These are phyloP conservation scores for Sthenelais limicola DNA, from an alignment of 2,888 invertebrate genomes.

Conservation along the genomic window DNA sequence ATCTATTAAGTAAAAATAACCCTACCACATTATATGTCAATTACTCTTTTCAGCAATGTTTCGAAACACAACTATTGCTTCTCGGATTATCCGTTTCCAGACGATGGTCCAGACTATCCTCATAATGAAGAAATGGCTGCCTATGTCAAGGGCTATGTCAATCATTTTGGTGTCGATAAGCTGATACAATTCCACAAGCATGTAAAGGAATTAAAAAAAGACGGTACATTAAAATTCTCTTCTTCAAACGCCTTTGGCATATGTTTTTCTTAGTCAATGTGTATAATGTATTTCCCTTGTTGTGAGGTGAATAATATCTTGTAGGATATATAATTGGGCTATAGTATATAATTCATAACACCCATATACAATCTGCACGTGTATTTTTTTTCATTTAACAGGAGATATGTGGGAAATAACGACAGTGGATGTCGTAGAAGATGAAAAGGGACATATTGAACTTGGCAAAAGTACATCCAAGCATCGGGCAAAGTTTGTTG, in stretches of 20 bases:
- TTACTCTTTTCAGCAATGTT: slow-evolving; percentile 61
- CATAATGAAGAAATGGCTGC: slow-evolving; percentile 65
- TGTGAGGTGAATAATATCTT: background rate
- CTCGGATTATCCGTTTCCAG: slow-evolving; percentile 68
- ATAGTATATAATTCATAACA: too few relatives aligned
- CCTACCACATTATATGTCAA: too few relatives aligned
- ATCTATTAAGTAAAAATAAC: too few relatives aligned
- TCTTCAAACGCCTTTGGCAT: too few relatives aligned
- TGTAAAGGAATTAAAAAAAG: slow-evolving; percentile 56
- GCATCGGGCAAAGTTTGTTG: slow-evolving; percentile 58
- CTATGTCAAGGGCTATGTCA: slow-evolving; percentile 63
- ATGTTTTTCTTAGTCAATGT: background rate
- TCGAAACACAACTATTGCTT: slow-evolving; percentile 70
- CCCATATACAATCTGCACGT: too few relatives aligned
- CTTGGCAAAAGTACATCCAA: slow-evolving; percentile 48
- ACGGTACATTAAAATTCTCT: slow-evolving; percentile 53
- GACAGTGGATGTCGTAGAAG: slow-evolving; percentile 55
- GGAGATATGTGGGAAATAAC: slow-evolving; percentile 61
- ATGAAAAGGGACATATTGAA: slow-evolving; percentile 53
- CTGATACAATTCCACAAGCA: slow-evolving; percentile 59
- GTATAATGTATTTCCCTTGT: background rate
- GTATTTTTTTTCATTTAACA: too few relatives aligned
- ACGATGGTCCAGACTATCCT: slow-evolving; percentile 63
- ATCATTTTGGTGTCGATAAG: slow-evolving; percentile 59
- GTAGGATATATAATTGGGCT: too few relatives aligned